phyloP scores from a whole-genome alignment of 2,113 vertebrate species.

The Trematomus loennbergii region DNA sequence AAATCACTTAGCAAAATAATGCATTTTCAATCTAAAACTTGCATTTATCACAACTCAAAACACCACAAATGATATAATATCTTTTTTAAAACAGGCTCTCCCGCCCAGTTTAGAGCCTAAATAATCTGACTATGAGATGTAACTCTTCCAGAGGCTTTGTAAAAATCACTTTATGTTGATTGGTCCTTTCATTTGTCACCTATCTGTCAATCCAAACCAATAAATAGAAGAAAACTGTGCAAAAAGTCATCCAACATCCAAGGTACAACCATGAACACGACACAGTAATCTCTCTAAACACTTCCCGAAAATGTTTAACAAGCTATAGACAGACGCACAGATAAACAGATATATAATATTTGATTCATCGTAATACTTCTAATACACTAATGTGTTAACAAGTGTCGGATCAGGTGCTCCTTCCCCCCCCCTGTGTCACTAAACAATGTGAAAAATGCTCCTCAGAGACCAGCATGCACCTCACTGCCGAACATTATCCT shows the following conservation, averaged over 20 bases:
- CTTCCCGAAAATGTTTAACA: no score
- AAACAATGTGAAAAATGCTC: conserved; percentile 47
- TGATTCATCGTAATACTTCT: not conserved
- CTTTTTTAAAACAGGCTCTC: no score
- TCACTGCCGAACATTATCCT: conserved; percentile 55
- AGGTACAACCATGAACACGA: not conserved
- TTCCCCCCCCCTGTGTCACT: conserved; percentile 22
- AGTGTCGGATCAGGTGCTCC: not conserved
- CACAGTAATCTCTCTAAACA: not conserved
- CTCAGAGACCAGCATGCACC: conserved; percentile 8
- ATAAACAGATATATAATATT: no score
- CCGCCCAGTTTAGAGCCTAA: not conserved
- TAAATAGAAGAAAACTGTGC: not conserved
- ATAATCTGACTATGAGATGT: not conserved
- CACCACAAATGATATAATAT: no score
- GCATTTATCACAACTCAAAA: not conserved
- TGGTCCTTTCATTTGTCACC: not conserved
- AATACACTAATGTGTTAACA: not conserved
- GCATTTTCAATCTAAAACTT: not conserved
- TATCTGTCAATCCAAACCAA: not conserved
- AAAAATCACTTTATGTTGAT: not conserved
- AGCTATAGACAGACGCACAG: no score
- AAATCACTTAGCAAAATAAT: not conserved
- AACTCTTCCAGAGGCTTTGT: not conserved
- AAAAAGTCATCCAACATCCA: not conserved